phyloP scores from a whole-genome alignment of 2,888 invertebrate species.

The Parochlus steinenii region DNA sequence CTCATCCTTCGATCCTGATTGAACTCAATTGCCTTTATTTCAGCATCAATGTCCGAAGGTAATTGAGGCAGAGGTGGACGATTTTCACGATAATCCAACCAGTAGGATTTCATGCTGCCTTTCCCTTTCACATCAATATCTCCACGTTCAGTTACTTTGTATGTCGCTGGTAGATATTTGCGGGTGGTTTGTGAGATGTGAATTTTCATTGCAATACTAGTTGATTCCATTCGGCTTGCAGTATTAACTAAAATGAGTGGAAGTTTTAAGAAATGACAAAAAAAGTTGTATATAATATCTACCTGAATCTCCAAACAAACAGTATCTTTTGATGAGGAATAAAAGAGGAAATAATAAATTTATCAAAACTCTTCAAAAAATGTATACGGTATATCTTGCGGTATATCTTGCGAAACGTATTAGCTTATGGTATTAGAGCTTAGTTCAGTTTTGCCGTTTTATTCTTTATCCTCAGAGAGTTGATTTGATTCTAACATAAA shows the following conservation, averaged over 20 bases:
- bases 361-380: too few species aligned
- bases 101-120: constrained; percentile 81
- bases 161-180: constrained; percentile 54
- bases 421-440: too few species aligned
- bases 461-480: too few species aligned
- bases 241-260: too few species aligned
- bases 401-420: too few species aligned
- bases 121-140: constrained; percentile 84
- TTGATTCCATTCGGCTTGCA: constrained; percentile 85
- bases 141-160: constrained; percentile 59
- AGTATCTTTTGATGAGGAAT: constrained; percentile 33
- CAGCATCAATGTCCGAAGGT: constrained; percentile 22
- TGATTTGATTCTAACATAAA: too few species aligned
- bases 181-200: constrained; percentile 85
- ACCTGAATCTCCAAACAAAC: constrained; percentile 78
- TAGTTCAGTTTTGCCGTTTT: too few species aligned
- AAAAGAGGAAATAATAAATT: too few species aligned
- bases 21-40: constrained; percentile 14
- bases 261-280: too few species aligned
- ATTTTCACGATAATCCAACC: constrained; percentile 59
- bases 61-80: constrained; percentile 33
- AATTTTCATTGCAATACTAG: constrained; percentile 82
- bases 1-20: constrained; percentile 8
- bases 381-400: too few species aligned
- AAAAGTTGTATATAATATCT: too few species aligned